Percentiles rank a stretch among this genome's conserved stretches.
Conservation (phyloP, 2,113 vertebrate species). For the Alexandromys fortis region DNA sequence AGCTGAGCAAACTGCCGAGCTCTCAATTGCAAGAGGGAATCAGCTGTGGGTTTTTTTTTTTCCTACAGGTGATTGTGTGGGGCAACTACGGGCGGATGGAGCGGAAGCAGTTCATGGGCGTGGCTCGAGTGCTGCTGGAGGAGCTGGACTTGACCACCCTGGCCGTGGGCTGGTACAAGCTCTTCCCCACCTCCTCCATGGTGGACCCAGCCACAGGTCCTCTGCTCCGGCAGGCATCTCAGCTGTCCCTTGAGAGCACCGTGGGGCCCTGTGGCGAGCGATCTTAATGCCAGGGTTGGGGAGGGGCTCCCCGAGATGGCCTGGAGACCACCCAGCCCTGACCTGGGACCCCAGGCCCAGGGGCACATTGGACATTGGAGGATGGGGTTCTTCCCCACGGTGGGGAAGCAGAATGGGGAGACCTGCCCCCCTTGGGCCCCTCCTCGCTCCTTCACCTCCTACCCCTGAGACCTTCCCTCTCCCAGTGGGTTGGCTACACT, state of each 20-base stretch:
- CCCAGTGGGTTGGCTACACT: conserved; percentile 76
- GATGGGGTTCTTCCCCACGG: conserved; percentile 60
- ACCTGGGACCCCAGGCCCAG: conserved; percentile 77
- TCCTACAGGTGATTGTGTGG: conserved; percentile 95
- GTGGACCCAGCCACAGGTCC: conserved; percentile 96
- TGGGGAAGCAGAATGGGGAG: conserved; percentile 73
- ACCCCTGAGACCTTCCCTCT: conserved; percentile 72
- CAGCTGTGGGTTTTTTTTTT: background rate
- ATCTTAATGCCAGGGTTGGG: conserved; percentile 87
- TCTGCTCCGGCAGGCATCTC: conserved; percentile 96
- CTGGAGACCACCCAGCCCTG: conserved; percentile 71
- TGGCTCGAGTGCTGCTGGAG: conserved; percentile 96
- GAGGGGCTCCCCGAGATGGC: conserved; percentile 74
- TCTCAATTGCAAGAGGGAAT: background rate
- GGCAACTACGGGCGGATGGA: conserved; percentile 99
- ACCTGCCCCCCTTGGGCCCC: conserved; percentile 68
- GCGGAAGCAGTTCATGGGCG: conserved; percentile 98
- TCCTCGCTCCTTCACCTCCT: conserved; percentile 74
- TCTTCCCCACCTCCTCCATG: conserved; percentile 99
- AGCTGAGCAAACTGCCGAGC: too few species aligned
- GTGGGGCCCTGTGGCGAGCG: conserved; percentile 97
- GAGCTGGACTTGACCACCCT: conserved; percentile 97
- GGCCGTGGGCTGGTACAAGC: conserved; percentile 99
- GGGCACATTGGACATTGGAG: conserved; percentile 68
- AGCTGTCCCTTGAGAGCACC: conserved; percentile 98